Percentiles rank a stretch among this genome's conserved stretches.
Conservation (phyloP, 2,888 invertebrate species). For the Noctua fimbriata region DNA sequence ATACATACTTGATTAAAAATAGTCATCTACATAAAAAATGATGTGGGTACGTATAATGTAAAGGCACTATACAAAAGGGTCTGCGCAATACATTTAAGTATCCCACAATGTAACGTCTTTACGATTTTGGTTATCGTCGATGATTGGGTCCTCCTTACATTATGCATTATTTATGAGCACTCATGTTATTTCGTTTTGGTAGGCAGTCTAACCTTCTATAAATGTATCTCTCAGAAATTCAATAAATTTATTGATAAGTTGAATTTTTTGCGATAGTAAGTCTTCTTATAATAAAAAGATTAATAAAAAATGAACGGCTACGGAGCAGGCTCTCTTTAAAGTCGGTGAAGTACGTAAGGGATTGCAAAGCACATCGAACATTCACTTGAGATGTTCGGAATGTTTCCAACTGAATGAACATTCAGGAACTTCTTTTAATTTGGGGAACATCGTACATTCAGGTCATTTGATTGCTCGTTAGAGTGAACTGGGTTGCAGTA, state of each 20-base stretch:
- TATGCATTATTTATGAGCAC: conserved; percentile 59
- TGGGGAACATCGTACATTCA: not conserved
- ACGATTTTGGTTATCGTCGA: conserved; percentile 56
- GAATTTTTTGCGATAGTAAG: conserved; percentile 22
- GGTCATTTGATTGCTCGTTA: not conserved
- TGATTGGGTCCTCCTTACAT: conserved; percentile 53
- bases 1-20: not conserved
- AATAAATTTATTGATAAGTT: conserved; percentile 31
- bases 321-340: conserved; percentile 23
- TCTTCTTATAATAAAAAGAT: conserved; percentile 4
- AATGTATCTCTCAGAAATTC: conserved; percentile 19
- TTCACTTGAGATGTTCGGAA: not conserved
- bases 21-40: not conserved
- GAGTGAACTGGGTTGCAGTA: not conserved
- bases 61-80: conserved; percentile 41
- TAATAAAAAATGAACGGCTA: conserved; percentile 31
- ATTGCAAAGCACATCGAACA: conserved; percentile 20
- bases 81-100: conserved; percentile 50
- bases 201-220: conserved; percentile 36
- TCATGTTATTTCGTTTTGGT: conserved; percentile 35
- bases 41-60: conserved; percentile 17
- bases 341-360: conserved; percentile 8
- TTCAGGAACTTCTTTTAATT: conserved; percentile 8
- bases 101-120: conserved; percentile 52
- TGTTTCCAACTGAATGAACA: not conserved